Conservation (phyloP, 2,888 invertebrate genomes). For the Andrena fulva region DNA sequence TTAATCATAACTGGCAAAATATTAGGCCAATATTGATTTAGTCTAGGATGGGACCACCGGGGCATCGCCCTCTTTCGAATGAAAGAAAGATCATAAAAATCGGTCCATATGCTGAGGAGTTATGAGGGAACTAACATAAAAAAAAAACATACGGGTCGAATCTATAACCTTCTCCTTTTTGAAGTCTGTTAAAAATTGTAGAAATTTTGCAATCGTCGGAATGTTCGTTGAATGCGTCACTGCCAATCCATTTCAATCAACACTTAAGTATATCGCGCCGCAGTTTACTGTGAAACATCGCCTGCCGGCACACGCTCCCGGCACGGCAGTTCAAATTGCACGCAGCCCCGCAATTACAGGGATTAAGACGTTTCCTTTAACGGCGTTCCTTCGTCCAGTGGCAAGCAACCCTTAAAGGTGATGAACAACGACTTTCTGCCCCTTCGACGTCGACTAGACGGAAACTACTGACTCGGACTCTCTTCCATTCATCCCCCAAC, state of each 20-base stretch:
- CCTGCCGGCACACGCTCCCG: constrained; percentile 10
- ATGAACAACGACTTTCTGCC: constrained; percentile 56
- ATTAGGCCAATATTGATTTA: too few species aligned
- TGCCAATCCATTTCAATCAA: constrained; percentile 40
- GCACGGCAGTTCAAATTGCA: constrained; percentile 60
- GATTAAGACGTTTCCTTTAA: constrained; percentile 67
- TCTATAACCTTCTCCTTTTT: too few species aligned
- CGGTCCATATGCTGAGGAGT: too few species aligned
- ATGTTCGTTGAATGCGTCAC: too few species aligned
- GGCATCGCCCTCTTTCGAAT: too few species aligned
- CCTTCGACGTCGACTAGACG: constrained; percentile 67
- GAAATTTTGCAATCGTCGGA: too few species aligned
- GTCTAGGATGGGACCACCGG: too few species aligned
- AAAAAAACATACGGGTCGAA: too few species aligned
- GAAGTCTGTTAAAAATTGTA: too few species aligned
- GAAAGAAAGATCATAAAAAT: too few species aligned
- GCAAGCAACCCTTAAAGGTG: constrained; percentile 64
- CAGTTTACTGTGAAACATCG: constrained; percentile 27
- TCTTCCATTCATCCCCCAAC: constrained; percentile 21
- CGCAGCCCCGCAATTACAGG: constrained; percentile 63
- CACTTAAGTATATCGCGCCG: constrained; percentile 18
- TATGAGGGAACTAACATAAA: too few species aligned
- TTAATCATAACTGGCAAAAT: too few species aligned
- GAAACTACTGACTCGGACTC: constrained; percentile 27
- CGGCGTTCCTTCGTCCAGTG: constrained; percentile 42